Evolutionary conservation across 2,797 vertebrate genomes (phyloP), one percentile per base, ranked within the genome.

Genomic region (Thripadectes ignobilis): DNA sequence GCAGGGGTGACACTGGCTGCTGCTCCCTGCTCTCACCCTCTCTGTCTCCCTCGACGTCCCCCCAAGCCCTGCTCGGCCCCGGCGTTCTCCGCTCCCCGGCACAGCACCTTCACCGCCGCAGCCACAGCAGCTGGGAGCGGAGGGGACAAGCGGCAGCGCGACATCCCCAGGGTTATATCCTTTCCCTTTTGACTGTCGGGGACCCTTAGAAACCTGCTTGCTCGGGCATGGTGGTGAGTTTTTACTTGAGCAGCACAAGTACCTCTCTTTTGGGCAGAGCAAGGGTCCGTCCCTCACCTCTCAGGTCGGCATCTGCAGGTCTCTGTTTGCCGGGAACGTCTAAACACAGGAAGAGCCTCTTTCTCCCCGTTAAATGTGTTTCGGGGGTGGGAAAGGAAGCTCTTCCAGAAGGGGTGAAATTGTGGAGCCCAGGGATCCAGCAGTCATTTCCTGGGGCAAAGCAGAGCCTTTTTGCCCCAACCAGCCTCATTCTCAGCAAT

Each of bases 101-200:
- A 6, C 16, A 4, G 39, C 48, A 29, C 46, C 52, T 30, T 39
- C 48, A 30, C 12, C 4, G 4, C 10, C 8, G 5, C 27, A 7
- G 52, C 24, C 5, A 5, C 67, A 38, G 34, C 22, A n/a, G 19
- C 9, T 4, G 36, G n/a, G 20, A 32, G 13, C 0, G 4, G 26
- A 4, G 68, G 45, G 52, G 3, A 3, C 7, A 18, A 58, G 21
- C 0, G 8, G 34, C 48, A 32, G 23, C 5, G 4, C 7, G 8
- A 18, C 38, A 51, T 39, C 30, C 27, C 61, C 4, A 6, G 63
- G 52, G 2, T n/a, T n/a, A 6, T 12, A 26, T 43, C 59, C 58
- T 52, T 49, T 32, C 41, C 63, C 51, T 39, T 10, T 36, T 36
- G 78, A 12, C 49, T 75, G 65, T 73, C 69, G 21, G 66, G 6